Base-by-base conservation (phyloP, 1,140 invertebrate genomes). In the Drosophila bifasciata region DNA sequence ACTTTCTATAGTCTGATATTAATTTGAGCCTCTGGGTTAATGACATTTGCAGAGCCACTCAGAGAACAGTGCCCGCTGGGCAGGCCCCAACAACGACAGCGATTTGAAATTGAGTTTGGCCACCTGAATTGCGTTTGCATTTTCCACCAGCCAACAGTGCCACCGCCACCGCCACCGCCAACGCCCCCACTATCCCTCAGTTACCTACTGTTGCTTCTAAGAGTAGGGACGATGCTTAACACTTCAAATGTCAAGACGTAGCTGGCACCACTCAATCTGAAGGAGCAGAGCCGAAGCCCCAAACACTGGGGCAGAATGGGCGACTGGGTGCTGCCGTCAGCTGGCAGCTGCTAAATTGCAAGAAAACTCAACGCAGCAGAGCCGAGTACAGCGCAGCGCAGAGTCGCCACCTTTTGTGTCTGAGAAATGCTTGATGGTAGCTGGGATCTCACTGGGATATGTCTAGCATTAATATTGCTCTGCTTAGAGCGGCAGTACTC, bases 211-310 rank as follows among this genome's bases (percentile, higher is more conserved):
- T 8, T 9, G n/a, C 28, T 8, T 8, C 28, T 9, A 3, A 9
- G 28, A 28, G 1, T 44, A n/a, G 16, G 45, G 36, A 19, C 56
- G 58, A 60, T 39, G 9, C 32, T 21, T 48, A 45, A 45, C 69
- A 75, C 71, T 75, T 75, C 49, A 75, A 53, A 74, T 75, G 71
- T 75, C 72, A 75, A 67, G 71, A 23, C 62, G 43, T 43, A 28
- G 71, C 59, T 67, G 25, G 45, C 56, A 60, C 43, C 67, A 41
- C 41, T 49, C 70, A 58, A 67, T 64, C 70, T 74, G 45, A 52
- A 75, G 55, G 11, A 67, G 61, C 46, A 15, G 39, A 57, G 39
- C 39, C 21, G 32, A 45, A 46, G 28, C 36, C 5, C 6, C 23
- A 25, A 25, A 5, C 23, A 3, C 25, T n/a, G n/a, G n/a, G n/a